Evolutionary conservation across 1,140 invertebrate genomes (phyloP).

Genomic region (Plutomurus gul): DNA sequence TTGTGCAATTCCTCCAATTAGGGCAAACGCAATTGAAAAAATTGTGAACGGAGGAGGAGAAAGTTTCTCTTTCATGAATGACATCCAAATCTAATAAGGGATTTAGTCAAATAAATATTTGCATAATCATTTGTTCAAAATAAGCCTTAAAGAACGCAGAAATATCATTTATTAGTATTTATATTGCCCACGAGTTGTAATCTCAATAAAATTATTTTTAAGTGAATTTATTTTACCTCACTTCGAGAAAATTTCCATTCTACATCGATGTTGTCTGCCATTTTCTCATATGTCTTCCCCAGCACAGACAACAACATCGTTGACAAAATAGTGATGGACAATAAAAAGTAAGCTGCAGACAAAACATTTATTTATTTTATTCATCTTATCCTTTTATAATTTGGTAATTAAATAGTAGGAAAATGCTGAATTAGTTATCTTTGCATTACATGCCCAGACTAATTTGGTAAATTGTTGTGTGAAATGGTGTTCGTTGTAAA

Average conservation of each 20-base stretch:
- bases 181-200: not conserved
- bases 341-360: not conserved
- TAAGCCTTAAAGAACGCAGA: no score
- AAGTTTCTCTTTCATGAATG: conserved; percentile 9
- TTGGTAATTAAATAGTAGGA: not conserved
- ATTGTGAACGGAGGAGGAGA: conserved; percentile 24
- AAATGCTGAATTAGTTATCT: no score
- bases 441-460: not conserved
- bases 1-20: not conserved
- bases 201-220: not conserved
- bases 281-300: not conserved
- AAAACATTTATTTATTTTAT: not conserved
- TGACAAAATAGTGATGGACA: not conserved
- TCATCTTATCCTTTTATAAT: not conserved
- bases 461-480: not conserved
- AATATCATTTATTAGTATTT: no score
- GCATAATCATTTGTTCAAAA: no score
- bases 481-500: not conserved
- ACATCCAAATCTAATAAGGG: not conserved
- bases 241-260: conserved; percentile 25
- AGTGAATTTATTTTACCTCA: not conserved
- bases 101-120: not conserved
- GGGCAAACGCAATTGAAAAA: not conserved
- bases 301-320: not conserved
- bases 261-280: not conserved